A percentile compares a stretch with the other conserved stretches of the same genome.
phyloP scores from a whole-genome alignment of 2,113 vertebrate genomes.

The Pteropus alecto region DNA sequence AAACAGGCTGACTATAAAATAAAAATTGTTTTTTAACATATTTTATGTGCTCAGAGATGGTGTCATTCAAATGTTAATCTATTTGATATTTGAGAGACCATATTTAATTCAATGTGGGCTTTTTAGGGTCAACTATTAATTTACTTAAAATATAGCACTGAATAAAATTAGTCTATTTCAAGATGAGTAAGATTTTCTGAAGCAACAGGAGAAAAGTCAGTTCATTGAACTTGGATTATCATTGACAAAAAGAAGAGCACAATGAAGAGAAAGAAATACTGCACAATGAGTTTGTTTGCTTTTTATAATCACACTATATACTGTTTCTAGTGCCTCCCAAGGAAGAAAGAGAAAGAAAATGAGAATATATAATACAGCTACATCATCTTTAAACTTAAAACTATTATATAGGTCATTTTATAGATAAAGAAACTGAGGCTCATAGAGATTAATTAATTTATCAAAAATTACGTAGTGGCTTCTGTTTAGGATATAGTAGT shows the following conservation, averaged over 20 bases:
- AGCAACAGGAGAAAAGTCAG: neutral
- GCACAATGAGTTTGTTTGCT: neutral
- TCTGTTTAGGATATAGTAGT: neutral
- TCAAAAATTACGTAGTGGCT: neutral
- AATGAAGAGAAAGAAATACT: neutral
- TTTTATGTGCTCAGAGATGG: neutral
- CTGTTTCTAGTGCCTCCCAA: neutral
- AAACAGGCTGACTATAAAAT: neutral
- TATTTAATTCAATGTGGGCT: neutral
- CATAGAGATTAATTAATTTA: neutral
- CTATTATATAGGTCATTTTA: neutral
- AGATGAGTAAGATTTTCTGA: neutral
- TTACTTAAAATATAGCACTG: neutral
- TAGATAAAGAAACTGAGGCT: neutral
- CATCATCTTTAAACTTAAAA: neutral
- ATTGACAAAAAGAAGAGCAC: neutral
- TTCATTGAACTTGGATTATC: neutral
- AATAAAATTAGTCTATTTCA: neutral
- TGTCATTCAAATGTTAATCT: constrained; percentile 6
- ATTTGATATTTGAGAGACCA: neutral
- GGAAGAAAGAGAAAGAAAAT: neutral
- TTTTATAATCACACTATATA: neutral
- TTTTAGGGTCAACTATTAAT: neutral
- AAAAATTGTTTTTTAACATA: neutral
- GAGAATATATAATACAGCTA: neutral